Conservation (phyloP, 2,888 invertebrate species). For the Cabera pusaria region DNA sequence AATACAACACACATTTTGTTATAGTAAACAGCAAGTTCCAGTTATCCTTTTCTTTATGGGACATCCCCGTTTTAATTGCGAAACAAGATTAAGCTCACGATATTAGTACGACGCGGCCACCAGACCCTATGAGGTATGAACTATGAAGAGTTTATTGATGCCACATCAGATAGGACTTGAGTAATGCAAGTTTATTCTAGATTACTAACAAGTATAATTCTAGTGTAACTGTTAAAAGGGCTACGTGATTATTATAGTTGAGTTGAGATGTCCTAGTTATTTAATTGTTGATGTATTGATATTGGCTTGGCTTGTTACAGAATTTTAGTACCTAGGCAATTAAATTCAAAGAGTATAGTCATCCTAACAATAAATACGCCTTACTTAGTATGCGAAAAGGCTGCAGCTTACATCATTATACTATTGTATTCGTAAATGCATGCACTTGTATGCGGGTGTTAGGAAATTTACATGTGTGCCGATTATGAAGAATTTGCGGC, state of each 20-base stretch:
- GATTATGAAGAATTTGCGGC: constrained; percentile 20
- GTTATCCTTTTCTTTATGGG: constrained; percentile 2
- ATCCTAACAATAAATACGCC: too few relatives aligned
- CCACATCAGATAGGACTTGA: constrained; percentile 4
- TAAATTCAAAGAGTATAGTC: too few relatives aligned
- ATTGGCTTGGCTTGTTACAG: too few relatives aligned
- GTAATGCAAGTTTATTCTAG: constrained; percentile 5
- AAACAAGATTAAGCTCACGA: constrained; percentile 10
- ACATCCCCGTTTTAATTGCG: constrained; percentile 10
- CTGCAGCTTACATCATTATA: constrained; percentile 11
- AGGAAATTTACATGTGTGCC: constrained; percentile 24
- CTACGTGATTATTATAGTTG: constrained; percentile 1
- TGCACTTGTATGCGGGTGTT: constrained; percentile 24
- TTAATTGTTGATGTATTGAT: too few relatives aligned
- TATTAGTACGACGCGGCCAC: constrained; percentile 12
- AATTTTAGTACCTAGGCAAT: too few relatives aligned
- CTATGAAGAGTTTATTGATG: constrained; percentile 13
- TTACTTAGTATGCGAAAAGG: constrained; percentile 15
- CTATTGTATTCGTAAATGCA: constrained; percentile 19
- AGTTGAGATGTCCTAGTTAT: too few relatives aligned
- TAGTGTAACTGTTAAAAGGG: too few relatives aligned
- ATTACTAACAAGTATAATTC: neutral
- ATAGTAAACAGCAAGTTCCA: neutral
- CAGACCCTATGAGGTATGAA: constrained; percentile 15
- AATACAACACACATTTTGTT: too few relatives aligned